These are phyloP conservation scores for Platyrinchus mystaceus DNA, from an alignment of 2,797 vertebrate species.

Conservation along the genomic window DNA sequence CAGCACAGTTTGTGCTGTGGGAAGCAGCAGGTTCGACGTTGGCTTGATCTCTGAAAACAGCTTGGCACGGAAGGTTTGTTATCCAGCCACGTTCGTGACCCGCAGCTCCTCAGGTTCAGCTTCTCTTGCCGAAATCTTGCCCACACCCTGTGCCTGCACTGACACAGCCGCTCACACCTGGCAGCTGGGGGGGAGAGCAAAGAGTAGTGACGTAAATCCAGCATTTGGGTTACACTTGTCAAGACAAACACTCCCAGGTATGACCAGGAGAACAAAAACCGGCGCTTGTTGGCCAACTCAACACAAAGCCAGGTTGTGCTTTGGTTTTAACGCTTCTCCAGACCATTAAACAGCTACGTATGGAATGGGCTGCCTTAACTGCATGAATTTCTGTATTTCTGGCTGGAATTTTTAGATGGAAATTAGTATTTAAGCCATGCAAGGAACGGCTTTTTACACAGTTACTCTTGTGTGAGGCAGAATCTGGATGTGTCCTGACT, in stretches of 20 bases:
- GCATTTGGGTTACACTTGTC: not conserved
- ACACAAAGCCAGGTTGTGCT: not conserved
- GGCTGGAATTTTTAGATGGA: not conserved
- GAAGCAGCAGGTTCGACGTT: not conserved
- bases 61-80: not conserved
- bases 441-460: not conserved
- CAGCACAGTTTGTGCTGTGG: not conserved
- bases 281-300: fast-evolving
- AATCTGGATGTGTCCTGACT: not conserved
- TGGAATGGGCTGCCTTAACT: not conserved
- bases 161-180: not conserved
- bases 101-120: not conserved
- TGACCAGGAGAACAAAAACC: not conserved
- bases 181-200: not conserved
- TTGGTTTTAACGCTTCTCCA: not conserved
- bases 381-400: not conserved
- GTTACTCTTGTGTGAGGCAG: fast-evolving
- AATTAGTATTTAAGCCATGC: not conserved
- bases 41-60: not conserved
- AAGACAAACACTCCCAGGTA: fast-evolving
- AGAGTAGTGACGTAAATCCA: fast-evolving
- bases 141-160: not conserved
- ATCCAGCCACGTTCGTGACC: fast-evolving
- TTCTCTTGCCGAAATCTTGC: not conserved
- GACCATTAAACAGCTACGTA: not conserved